Evolutionary conservation across 1,140 invertebrate genomes (phyloP), one percentile per base, ranked within the genome.

Genomic region (Heliothis virescens): DNA sequence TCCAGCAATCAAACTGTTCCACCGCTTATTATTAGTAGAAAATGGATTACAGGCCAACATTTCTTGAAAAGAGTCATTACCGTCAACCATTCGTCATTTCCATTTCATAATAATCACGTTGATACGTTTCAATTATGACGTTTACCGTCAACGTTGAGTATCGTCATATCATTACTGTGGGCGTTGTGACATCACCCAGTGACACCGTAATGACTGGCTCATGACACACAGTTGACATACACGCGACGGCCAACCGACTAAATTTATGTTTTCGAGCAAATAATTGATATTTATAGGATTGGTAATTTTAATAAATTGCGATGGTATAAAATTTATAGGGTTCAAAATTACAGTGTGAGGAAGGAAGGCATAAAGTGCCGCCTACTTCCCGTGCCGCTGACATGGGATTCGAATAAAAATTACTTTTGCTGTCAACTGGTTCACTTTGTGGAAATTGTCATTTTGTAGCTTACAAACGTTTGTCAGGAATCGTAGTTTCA

Each of bases 261-360:
- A 75, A 76, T 69, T 53, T 78, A 69, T 69, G 63, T 78, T 67
- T 57, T 41, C 52, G 75, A 48, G 59, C 18, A 69, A 63, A 50
- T 76, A 67, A 77, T 77, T 62, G 50, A 67, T 77, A 77, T 67
- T 77, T 77, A 63, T 77, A 77, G n/a, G 60, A 76, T 59, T 76
- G 18, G 57, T 62, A 60, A 75, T 75, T 62, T 63, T 52, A 41
- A 63, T 75, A 75, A 75, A 75, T 75, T 75, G 73, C 73, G 34
- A 75, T 18, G 57, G 18, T 48, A 50, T 57, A 41, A 41, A 41
- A 16, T 53, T 48, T 26, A 53, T 21, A 50, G 67, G 50, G 67
- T 29, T 71, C 16, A 16, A 16, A 16, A 48, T 67, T 48, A 48
- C 34, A 48, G 63, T 67, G 63, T 67, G 48, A 67, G 63, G 34